Conservation (phyloP, 2,888 invertebrate species). For the Microctonus aethiopoides region DNA sequence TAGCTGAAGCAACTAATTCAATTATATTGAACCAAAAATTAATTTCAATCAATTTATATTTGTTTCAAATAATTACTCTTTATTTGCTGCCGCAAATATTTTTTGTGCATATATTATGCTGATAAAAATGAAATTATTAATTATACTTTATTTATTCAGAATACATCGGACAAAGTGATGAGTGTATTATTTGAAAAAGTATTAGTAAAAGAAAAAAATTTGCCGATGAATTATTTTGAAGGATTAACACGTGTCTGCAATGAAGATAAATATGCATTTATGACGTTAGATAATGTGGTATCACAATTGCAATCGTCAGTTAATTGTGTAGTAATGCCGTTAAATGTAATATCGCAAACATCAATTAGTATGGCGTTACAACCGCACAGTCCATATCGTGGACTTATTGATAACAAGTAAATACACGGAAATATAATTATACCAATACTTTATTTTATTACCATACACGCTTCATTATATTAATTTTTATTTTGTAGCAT, state of each 20-base stretch:
- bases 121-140: background rate
- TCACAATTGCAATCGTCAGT: slow-evolving; percentile 52
- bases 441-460: background rate
- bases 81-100: too few relatives aligned
- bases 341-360: slow-evolving; percentile 59
- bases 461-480: background rate
- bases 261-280: slow-evolving; percentile 60
- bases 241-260: slow-evolving; percentile 57
- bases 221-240: slow-evolving; percentile 57
- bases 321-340: slow-evolving; percentile 55
- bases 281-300: slow-evolving; percentile 59
- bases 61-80: too few relatives aligned
- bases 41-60: too few relatives aligned
- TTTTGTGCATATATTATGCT: too few relatives aligned
- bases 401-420: slow-evolving; percentile 61
- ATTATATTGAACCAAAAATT: too few relatives aligned
- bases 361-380: slow-evolving; percentile 60
- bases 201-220: slow-evolving; percentile 44
- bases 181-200: slow-evolving; percentile 52
- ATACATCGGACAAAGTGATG: slow-evolving; percentile 54
- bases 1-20: too few relatives aligned
- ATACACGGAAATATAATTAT: slow-evolving; percentile 16
- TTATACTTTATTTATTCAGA: slow-evolving; percentile 43
- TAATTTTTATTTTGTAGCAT: slow-evolving; percentile 47
- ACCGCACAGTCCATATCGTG: slow-evolving; percentile 56